Evolutionary conservation across 2,888 invertebrate genomes (phyloP).

Genomic region (Thera obeliscata): DNA sequence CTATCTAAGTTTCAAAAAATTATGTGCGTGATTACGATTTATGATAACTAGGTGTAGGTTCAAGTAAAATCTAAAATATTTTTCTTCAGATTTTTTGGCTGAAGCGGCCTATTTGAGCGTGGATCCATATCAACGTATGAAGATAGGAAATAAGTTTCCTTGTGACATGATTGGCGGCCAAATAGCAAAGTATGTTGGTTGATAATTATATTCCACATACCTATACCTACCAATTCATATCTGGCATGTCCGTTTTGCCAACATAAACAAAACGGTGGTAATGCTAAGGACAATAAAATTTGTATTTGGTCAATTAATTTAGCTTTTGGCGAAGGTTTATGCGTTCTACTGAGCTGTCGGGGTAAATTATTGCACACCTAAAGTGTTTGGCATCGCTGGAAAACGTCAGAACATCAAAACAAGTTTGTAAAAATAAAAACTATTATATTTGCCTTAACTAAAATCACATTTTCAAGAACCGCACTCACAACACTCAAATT

Average conservation of each 20-base stretch:
- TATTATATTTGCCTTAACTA: too few species aligned
- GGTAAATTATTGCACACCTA: conserved; percentile 1
- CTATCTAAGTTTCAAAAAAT: too few species aligned
- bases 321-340: conserved; percentile 11
- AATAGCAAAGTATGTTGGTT: conserved; percentile 84
- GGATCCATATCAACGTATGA: conserved; percentile 86
- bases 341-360: conserved; percentile 11
- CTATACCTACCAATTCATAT: background rate
- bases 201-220: background rate
- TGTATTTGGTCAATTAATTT: conserved; percentile 58
- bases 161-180: conserved; percentile 88
- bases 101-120: conserved; percentile 88
- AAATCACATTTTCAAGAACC: too few species aligned
- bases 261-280: conserved; percentile 69
- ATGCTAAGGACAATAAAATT: conserved; percentile 72
- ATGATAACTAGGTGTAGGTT: too few species aligned
- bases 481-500: too few species aligned
- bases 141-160: conserved; percentile 68
- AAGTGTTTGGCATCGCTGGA: background rate
- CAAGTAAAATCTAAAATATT: background rate
- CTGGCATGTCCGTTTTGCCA: conserved; percentile 61
- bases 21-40: too few species aligned
- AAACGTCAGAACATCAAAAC: too few species aligned
- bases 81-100: conserved; percentile 82
- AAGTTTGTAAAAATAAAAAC: too few species aligned